Base-by-base conservation (phyloP, 2,113 vertebrate genomes). In the Thomomys bottae region DNA sequence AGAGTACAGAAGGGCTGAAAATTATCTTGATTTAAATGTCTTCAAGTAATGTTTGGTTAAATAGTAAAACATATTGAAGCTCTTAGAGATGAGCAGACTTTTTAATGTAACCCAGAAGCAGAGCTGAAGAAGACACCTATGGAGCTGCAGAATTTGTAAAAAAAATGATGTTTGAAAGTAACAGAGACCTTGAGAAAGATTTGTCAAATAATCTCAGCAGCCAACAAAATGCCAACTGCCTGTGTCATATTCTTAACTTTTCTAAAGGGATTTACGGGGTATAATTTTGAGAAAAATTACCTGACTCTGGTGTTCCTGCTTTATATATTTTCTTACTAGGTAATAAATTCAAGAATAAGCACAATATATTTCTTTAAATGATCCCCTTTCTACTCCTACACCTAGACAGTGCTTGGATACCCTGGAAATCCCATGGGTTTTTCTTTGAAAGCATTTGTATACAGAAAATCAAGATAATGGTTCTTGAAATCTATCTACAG, bases 141-240 rank as follows among this genome's bases (percentile, higher is more conserved):
- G 12, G 75, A 75, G 26, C 3, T 63, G 20, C 67, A 86, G 71
- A 92, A 80, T 63, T 66, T 2, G 2, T 49, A 83, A 87, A 94
- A 64, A 85, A 57, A 89, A 87, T n/a, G 36, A 86, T 49, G 54
- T 57, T 45, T 88, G 40, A 42, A 92, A 84, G 78, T n/a, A 75
- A 82, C 20, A 42, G 17, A 71, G 64, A 87, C 30, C 23, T 34
- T 67, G 26, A 70, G 17, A 54, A 85, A 91, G 85, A n/a, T 72
- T 8, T 78, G 66, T n/a, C 59, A 73, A 57, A 67, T 0, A 32
- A 64, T 76, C 36, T 82, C 57, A 85, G 40, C 59, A 67, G 34
- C 54, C 24, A 30, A 87, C 49, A 49, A 92, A 70, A 94, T 12
- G 85, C 67, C 85, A 91, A 76, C 17, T 8, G 28, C 42, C 17